phyloP scores from a whole-genome alignment of 2,797 vertebrate species.

The Taeniopygia guttata region DNA sequence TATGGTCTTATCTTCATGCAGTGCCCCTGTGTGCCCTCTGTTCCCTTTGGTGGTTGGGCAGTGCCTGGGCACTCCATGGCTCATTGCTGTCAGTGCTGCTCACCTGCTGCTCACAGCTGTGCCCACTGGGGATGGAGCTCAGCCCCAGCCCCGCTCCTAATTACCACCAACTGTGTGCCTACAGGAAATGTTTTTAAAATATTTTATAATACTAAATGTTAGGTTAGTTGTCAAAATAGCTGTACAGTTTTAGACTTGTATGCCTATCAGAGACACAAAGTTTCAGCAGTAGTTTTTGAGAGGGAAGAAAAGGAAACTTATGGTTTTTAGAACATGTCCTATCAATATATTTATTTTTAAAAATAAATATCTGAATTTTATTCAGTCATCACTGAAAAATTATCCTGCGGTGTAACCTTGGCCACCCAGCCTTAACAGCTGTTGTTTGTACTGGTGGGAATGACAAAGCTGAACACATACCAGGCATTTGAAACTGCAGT shows the following conservation, averaged over 20 bases:
- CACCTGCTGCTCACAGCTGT: not conserved
- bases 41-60: not conserved
- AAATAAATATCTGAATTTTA: not conserved
- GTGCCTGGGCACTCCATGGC: not conserved
- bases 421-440: not conserved
- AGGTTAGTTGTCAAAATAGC: not conserved
- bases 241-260: not conserved
- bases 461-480: not conserved
- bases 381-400: not conserved
- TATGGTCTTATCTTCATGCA: fast-evolving
- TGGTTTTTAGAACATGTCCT: not conserved
- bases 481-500: not conserved
- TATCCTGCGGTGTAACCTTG: not conserved
- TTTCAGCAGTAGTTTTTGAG: not conserved
- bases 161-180: not conserved
- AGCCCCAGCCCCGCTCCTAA: not conserved
- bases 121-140: not conserved
- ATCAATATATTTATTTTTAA: not conserved
- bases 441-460: not conserved
- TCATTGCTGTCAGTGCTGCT: not conserved
- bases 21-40: not conserved
- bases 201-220: not conserved
- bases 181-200: not conserved
- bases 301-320: not conserved
- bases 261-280: not conserved